Conservation (phyloP, 2,113 vertebrate genomes). For the Bos javanicus region DNA sequence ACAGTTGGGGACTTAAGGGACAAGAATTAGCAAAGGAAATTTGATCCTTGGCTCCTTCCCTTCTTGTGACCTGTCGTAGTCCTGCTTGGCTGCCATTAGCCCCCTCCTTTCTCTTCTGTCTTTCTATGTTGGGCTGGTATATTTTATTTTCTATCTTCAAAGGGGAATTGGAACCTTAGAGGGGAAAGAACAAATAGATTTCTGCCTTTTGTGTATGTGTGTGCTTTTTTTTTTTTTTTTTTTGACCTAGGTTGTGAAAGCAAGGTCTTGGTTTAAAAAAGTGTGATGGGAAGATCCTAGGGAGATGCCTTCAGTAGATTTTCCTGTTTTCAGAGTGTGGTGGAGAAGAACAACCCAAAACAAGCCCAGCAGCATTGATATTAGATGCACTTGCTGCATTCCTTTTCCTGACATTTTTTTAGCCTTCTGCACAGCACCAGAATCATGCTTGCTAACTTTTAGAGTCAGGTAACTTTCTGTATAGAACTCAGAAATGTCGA, state of each 20-base stretch:
- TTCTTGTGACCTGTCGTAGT: neutral
- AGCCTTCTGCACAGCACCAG: neutral
- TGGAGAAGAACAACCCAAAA: neutral
- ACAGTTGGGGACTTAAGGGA: neutral
- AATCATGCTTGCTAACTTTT: neutral
- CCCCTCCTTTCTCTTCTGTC: neutral
- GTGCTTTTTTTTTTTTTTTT: neutral
- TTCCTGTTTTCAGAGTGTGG: neutral
- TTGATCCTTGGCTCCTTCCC: neutral
- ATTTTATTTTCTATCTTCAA: constrained; percentile 12
- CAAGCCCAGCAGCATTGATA: neutral
- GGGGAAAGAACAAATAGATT: neutral
- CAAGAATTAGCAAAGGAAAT: neutral
- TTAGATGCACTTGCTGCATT: neutral
- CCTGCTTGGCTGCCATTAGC: neutral
- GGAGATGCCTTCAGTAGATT: neutral
- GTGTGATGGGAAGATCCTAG: neutral
- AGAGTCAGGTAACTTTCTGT: neutral
- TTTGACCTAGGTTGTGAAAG: constrained; percentile 8
- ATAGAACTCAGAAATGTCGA: neutral
- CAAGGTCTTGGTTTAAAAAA: neutral
- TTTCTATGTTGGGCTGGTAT: neutral
- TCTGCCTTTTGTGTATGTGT: neutral
- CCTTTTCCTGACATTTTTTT: neutral
- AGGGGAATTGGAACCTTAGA: neutral